Evolutionary conservation across 2,888 invertebrate species (phyloP).

Genomic region (Yponomeuta sedellus): DNA sequence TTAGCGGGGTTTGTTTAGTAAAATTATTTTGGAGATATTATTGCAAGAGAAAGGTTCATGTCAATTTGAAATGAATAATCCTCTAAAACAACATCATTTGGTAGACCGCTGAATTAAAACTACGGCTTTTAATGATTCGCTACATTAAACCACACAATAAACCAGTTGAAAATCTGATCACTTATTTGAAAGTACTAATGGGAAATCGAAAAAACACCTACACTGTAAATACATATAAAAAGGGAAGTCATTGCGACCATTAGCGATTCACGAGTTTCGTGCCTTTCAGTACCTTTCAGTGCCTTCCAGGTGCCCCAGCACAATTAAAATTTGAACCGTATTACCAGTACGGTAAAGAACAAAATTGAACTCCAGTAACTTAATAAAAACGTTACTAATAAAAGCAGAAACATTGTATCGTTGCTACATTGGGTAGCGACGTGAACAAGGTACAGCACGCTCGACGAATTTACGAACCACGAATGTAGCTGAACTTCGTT

Average conservation of each 20-base stretch:
- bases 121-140: too few species aligned
- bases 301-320: background rate
- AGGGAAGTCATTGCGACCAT: background rate
- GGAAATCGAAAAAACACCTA: background rate
- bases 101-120: too few species aligned
- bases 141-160: too few species aligned
- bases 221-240: background rate
- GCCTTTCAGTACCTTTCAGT: background rate
- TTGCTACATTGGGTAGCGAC: background rate
- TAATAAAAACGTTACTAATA: background rate
- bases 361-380: background rate
- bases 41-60: too few species aligned
- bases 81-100: too few species aligned
- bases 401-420: background rate
- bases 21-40: too few species aligned
- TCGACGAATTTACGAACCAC: too few species aligned
- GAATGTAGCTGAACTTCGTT: too few species aligned
- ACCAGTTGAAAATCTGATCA: background rate
- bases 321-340: background rate
- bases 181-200: background rate
- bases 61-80: too few species aligned
- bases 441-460: background rate
- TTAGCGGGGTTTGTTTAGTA: too few species aligned
- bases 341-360: background rate
- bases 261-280: background rate